Evolutionary conservation across 2,888 invertebrate genomes (phyloP).

Genomic region (Diarsia dahlii): DNA sequence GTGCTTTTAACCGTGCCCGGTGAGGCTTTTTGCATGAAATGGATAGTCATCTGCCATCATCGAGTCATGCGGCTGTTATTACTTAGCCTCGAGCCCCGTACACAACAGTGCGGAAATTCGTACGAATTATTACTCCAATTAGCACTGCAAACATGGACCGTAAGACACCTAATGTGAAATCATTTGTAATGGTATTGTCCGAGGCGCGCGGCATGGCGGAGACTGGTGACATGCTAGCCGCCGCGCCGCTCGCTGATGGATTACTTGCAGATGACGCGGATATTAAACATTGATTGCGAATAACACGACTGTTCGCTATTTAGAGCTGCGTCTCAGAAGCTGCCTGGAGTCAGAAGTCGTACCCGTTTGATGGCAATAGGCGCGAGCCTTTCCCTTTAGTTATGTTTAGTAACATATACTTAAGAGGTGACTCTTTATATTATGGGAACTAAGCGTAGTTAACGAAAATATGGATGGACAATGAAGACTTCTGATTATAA

Average conservation of each 20-base stretch:
- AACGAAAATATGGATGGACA: too few species aligned
- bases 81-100: background rate
- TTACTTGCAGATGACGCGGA: background rate
- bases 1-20: too few species aligned
- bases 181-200: background rate
- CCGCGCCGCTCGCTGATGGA: background rate
- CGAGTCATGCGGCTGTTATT: background rate
- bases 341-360: too few species aligned
- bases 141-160: background rate
- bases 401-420: too few species aligned
- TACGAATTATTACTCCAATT: background rate
- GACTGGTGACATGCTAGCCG: background rate
- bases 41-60: background rate
- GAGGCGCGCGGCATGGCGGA: background rate
- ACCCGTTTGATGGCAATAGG: too few species aligned
- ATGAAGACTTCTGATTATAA: too few species aligned
- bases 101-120: background rate
- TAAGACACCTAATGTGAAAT: background rate
- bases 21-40: background rate
- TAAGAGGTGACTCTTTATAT: too few species aligned
- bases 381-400: too few species aligned
- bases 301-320: background rate
- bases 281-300: background rate
- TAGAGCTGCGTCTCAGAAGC: background rate
- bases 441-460: too few species aligned